Evolutionary conservation across 1,140 invertebrate genomes (phyloP).

Genomic region (Zelostemma sp.): DNA sequence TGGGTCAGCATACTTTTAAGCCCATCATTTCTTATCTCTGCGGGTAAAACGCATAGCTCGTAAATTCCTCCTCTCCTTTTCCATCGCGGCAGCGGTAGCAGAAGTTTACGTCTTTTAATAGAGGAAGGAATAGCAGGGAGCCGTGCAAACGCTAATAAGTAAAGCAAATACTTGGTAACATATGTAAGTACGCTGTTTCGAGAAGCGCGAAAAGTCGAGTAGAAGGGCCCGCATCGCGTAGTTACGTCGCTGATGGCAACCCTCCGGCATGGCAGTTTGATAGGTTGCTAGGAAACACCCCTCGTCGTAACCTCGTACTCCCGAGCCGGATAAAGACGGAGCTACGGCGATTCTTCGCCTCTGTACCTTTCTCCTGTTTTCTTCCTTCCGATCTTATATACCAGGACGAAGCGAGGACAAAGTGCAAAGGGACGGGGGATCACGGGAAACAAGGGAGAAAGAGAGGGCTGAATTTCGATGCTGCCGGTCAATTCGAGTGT

Average conservation of each 20-base stretch:
- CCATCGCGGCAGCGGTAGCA: too few species aligned
- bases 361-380: conserved; percentile 42
- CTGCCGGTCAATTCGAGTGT: conserved; percentile 42
- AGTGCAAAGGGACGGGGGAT: conserved; percentile 23
- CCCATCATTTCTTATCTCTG: too few species aligned
- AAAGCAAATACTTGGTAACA: conserved; percentile 1
- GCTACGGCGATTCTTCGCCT: conserved; percentile 21
- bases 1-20: too few species aligned
- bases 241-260: conserved; percentile 37
- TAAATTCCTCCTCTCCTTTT: too few species aligned
- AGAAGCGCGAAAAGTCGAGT: conserved; percentile 12
- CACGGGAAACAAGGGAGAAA: conserved; percentile 9
- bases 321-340: conserved; percentile 41
- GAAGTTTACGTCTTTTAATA: too few species aligned
- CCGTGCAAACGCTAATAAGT: neutral
- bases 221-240: neutral
- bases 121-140: neutral
- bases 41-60: too few species aligned
- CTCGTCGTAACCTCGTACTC: conserved; percentile 48
- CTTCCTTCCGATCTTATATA: conserved; percentile 46
- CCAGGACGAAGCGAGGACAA: conserved; percentile 45
- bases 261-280: conserved; percentile 45
- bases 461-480: conserved; percentile 30
- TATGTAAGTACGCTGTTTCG: conserved; percentile 1
- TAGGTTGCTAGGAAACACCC: conserved; percentile 53